Percentiles rank a stretch among this genome's conserved stretches.
These are phyloP conservation scores for Protonemura montana DNA, from an alignment of 2,888 invertebrate genomes.

Conservation along the genomic window DNA sequence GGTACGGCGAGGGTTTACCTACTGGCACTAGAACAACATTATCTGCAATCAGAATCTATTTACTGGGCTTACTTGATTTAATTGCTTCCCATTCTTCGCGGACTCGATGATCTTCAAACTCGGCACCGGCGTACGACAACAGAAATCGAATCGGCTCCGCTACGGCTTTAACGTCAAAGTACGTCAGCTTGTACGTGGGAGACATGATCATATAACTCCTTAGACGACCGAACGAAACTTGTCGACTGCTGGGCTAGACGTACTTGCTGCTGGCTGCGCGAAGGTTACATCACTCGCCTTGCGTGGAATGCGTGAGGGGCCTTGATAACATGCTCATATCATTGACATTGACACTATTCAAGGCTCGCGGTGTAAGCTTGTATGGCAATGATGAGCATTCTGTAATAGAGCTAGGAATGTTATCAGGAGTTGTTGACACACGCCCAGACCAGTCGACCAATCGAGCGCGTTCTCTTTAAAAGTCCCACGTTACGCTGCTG, in stretches of 20 bases:
- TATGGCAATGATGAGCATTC: neutral
- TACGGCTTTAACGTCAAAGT: neutral
- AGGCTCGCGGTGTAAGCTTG: neutral
- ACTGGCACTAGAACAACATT: neutral
- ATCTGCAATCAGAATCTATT: neutral
- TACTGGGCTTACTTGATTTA: slow-evolving; percentile 29
- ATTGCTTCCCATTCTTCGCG: slow-evolving; percentile 21
- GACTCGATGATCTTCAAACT: slow-evolving; percentile 28
- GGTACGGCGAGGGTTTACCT: too few species aligned
- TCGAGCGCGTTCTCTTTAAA: too few species aligned
- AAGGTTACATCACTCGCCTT: neutral
- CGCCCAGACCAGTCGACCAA: too few species aligned
- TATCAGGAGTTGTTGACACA: too few species aligned
- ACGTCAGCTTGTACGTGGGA: neutral
- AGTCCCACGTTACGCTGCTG: too few species aligned
- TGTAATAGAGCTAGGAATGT: too few species aligned
- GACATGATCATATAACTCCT: neutral
- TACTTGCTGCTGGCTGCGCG: neutral
- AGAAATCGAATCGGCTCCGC: slow-evolving; percentile 19
- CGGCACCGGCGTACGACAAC: neutral
- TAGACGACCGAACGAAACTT: neutral
- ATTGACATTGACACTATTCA: neutral
- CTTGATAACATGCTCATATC: neutral
- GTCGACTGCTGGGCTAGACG: neutral
- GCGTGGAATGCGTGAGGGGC: neutral